These are phyloP conservation scores for Ptilodon capucinus DNA, from an alignment of 2,888 invertebrate genomes.

Conservation along the genomic window DNA sequence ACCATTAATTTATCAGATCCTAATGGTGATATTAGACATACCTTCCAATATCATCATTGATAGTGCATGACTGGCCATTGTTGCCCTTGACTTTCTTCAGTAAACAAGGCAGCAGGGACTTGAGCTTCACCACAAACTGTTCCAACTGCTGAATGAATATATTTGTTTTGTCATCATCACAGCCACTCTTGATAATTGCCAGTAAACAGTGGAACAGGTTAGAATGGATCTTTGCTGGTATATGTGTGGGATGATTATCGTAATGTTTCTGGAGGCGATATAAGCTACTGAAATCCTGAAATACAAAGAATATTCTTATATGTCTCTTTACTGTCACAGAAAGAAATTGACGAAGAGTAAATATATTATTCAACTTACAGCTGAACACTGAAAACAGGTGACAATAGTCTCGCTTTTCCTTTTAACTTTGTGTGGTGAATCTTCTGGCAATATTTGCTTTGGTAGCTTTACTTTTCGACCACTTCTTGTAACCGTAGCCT, in stretches of 20 bases:
- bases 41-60: conserved; percentile 69
- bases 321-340: neutral
- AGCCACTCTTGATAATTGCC: conserved; percentile 61
- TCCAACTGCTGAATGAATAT: conserved; percentile 70
- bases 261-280: conserved; percentile 72
- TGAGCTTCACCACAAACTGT: conserved; percentile 61
- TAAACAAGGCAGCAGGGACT: conserved; percentile 63
- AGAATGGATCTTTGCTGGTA: conserved; percentile 63
- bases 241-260: conserved; percentile 66
- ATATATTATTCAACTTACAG: conserved; percentile 46
- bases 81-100: conserved; percentile 47
- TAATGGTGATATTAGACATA: conserved; percentile 24
- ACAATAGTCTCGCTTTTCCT: conserved; percentile 53
- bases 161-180: conserved; percentile 55
- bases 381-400: conserved; percentile 64
- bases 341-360: neutral
- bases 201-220: conserved; percentile 70
- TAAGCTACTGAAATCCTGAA: conserved; percentile 67
- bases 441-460: conserved; percentile 55
- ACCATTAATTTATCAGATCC: neutral
- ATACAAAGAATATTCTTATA: neutral
- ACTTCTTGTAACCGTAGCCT: conserved; percentile 70
- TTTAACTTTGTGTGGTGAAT: conserved; percentile 53
- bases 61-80: conserved; percentile 52
- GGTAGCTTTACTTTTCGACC: conserved; percentile 69